phyloP scores from a whole-genome alignment of 2,113 vertebrate genomes.

The Myotis lucifugus region DNA sequence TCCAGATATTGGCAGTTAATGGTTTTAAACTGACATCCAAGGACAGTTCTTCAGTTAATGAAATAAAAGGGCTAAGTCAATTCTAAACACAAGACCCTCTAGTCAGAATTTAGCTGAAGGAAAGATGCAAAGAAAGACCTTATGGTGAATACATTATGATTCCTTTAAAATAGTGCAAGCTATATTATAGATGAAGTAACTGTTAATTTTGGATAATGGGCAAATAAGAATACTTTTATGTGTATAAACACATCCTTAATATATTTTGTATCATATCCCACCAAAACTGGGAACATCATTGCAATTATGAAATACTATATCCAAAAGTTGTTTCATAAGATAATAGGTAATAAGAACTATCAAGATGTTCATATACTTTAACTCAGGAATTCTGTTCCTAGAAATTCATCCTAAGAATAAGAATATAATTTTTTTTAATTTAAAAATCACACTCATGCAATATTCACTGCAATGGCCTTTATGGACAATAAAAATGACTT shows the following conservation, averaged over 20 bases:
- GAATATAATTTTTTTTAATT: not conserved
- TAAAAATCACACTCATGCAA: not conserved
- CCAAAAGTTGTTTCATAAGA: constrained; percentile 27
- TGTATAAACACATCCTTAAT: constrained; percentile 29
- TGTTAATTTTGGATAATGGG: not conserved
- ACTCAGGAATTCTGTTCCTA: not conserved
- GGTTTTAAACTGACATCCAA: not conserved
- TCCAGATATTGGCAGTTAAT: no score
- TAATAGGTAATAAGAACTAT: not conserved
- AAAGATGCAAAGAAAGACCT: not conserved
- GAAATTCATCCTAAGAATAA: constrained; percentile 6
- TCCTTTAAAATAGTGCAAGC: constrained; percentile 12
- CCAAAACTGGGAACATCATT: constrained; percentile 4
- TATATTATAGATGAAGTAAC: not conserved
- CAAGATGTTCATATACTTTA: not conserved
- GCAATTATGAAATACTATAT: constrained; percentile 28
- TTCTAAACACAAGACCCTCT: not conserved
- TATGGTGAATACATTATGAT: not conserved
- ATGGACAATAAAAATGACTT: not conserved
- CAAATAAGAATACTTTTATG: not conserved
- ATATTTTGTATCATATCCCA: not conserved
- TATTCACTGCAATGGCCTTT: not conserved
- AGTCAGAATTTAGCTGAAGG: constrained; percentile 20
- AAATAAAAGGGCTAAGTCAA: constrained; percentile 20
- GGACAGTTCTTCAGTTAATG: not conserved